These are phyloP conservation scores for Pycnonotus jocosus DNA, from an alignment of 2,113 vertebrate genomes.

Conservation along the genomic window DNA sequence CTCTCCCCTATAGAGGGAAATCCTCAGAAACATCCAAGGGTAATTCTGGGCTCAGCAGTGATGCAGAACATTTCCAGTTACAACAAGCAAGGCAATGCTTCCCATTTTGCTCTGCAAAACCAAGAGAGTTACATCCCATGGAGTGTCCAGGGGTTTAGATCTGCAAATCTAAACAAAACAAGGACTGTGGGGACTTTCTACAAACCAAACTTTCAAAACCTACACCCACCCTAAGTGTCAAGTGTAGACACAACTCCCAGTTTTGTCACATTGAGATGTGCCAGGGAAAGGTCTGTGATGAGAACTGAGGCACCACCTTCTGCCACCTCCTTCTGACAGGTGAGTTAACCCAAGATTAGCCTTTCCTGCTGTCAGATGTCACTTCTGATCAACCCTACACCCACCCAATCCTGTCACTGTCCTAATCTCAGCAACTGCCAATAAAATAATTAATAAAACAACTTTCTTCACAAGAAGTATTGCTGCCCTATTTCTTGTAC, in stretches of 20 bases:
- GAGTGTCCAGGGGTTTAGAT: neutral
- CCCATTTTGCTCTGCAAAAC: neutral
- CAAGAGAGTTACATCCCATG: neutral
- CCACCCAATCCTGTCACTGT: neutral
- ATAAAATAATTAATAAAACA: neutral
- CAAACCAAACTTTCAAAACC: too few relatives aligned
- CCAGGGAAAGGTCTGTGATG: neutral
- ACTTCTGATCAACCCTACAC: neutral
- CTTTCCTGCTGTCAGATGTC: neutral
- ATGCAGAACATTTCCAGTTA: neutral
- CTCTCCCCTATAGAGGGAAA: neutral
- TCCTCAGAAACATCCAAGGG: neutral
- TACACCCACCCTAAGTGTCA: too few relatives aligned
- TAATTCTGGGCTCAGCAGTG: neutral
- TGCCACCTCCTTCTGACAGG: neutral
- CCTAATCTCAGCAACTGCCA: neutral
- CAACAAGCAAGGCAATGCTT: neutral
- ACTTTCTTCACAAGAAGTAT: neutral
- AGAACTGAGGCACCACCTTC: neutral
- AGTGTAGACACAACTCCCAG: neutral
- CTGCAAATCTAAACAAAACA: neutral
- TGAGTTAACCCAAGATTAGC: neutral
- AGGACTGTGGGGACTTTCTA: neutral
- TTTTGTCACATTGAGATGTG: accelerated
- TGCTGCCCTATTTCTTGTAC: neutral